These are phyloP conservation scores for Calliopum simillimum DNA, from an alignment of 2,888 invertebrate species.

Conservation along the genomic window DNA sequence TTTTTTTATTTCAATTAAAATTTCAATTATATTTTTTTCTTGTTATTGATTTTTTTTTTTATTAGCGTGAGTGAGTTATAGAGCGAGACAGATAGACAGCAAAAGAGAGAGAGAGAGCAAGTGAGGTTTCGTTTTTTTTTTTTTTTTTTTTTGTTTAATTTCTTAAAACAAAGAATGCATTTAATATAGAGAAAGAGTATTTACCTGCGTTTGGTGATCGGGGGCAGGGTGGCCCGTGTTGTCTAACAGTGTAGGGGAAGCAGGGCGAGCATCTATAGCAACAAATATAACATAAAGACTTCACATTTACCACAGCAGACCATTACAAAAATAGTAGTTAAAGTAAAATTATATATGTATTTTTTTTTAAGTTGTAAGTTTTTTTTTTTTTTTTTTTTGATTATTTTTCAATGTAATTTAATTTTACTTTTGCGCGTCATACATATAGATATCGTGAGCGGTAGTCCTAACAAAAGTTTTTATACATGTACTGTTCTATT, in stretches of 20 bases:
- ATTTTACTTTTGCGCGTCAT: constrained; percentile 46
- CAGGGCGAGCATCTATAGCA: constrained; percentile 92
- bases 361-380: constrained; percentile 15
- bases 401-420: constrained; percentile 41
- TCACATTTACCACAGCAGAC: constrained; percentile 70
- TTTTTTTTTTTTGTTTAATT: constrained; percentile 13
- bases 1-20: too few relatives aligned
- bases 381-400: constrained; percentile 16
- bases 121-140: constrained; percentile 7
- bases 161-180: constrained; percentile 45
- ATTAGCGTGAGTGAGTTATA: constrained; percentile 8
- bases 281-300: constrained; percentile 86
- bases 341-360: constrained; percentile 26
- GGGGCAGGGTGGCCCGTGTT: constrained; percentile 83
- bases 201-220: constrained; percentile 81
- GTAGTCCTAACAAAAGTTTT: constrained; percentile 35
- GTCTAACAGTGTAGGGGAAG: constrained; percentile 89
- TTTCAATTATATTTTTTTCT: background rate
- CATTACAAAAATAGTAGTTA: constrained; percentile 61
- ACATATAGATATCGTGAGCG: too few relatives aligned
- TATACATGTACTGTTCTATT: constrained; percentile 32
- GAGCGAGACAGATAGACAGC: constrained; percentile 39
- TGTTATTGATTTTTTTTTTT: background rate
- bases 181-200: constrained; percentile 66
- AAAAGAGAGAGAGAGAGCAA: constrained; percentile 22